phyloP scores from a whole-genome alignment of 2,797 vertebrate genomes.

The Apodemus agrarius region DNA sequence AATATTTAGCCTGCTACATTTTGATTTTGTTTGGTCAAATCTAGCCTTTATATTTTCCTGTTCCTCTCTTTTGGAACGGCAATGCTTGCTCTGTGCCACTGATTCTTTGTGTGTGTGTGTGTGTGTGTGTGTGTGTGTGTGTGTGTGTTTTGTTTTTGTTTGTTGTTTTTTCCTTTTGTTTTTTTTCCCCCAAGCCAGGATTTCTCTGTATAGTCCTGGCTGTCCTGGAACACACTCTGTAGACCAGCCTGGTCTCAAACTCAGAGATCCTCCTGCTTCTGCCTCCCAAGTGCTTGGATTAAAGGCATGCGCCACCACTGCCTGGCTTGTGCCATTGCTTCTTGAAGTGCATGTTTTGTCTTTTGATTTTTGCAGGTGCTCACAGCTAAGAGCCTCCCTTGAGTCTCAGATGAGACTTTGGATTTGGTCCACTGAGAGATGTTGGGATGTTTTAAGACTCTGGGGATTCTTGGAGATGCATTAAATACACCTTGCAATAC shows the following conservation, averaged over 20 bases:
- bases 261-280: no score
- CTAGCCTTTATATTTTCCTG: not conserved
- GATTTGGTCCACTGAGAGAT: not conserved
- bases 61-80: not conserved
- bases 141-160: no score
- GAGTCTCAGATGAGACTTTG: not conserved
- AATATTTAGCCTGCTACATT: not conserved
- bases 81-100: not conserved
- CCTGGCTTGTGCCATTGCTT: not conserved
- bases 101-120: not conserved
- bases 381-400: not conserved
- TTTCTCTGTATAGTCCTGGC: no score
- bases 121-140: no score
- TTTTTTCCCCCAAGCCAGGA: no score
- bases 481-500: not conserved
- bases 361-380: not conserved
- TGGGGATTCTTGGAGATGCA: no score
- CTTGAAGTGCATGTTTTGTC: not conserved
- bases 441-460: not conserved
- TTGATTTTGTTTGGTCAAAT: not conserved
- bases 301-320: no score
- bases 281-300: no score
- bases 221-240: no score
- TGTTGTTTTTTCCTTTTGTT: no score
- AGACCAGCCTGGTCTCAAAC: no score